Evolutionary conservation across 2,888 invertebrate species (phyloP), one percentile per base, ranked within the genome.

Genomic region (Graphium colonna): DNA sequence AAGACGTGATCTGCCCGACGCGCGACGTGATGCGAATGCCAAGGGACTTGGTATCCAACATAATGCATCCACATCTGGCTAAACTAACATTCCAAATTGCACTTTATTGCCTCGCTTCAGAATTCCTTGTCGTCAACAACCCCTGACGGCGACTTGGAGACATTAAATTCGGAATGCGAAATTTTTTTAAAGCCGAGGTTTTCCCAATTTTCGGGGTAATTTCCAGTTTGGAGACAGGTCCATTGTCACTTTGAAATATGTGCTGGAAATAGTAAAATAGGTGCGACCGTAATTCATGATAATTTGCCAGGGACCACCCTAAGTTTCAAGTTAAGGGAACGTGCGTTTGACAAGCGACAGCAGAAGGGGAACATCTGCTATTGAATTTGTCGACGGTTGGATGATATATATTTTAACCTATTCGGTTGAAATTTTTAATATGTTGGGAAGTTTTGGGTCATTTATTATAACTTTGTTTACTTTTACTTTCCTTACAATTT

Each of bases 171-270:
- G n/a, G 55, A 21, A 54, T 21, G 8, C 58, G 59, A 67, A 72
- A 73, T 68, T 72, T 79, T 79, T 80, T 75, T 67, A 69, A 75
- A 75, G 71, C 69, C 69, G 63, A 59, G 73, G 71, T 70, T 77
- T 73, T 65, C 69, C 66, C 70, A 75, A 76, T 76, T 77, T 77
- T 75, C 72, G 69, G 69, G 55, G 45, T 58, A 64, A 65, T 68
- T 65, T 55, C 58, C 52, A 57, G 58, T 60, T 59, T 60, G 57
- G 69, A 67, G 65, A 59, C 61, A 68, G 65, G 68, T 69, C 73
- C 69, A 75, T 78, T 77, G 78, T 77, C 73, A 73, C 70, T 72
- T 71, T 65, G 69, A 74, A 80, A 77, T 75, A 71, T 78, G 74
- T 71, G 73, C 69, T 67, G 69, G 72, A 73, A 74, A 74, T 73